Percentiles rank a stretch among this genome's conserved stretches.
Conservation (phyloP, 2,797 vertebrate genomes). For the Cyclura pinguis region DNA sequence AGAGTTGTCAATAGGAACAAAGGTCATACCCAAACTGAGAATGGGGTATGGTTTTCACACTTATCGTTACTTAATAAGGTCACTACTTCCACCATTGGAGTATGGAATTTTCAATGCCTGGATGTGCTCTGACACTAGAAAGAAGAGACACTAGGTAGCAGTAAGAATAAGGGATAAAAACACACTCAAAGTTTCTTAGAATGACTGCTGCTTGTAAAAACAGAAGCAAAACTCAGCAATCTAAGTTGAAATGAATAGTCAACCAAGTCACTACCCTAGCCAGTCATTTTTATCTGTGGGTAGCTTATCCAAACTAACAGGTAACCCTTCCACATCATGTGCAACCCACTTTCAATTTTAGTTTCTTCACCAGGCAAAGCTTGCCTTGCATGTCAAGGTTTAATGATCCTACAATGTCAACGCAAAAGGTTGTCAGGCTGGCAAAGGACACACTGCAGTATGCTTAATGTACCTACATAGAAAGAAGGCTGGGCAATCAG, state of each 20-base stretch:
- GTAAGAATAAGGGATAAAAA: constrained; percentile 7
- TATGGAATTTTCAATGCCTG: not conserved
- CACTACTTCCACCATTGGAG: not conserved
- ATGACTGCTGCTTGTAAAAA: not conserved
- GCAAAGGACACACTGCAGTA: constrained; percentile 69
- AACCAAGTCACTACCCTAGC: constrained; percentile 62
- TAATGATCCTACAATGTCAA: constrained; percentile 60
- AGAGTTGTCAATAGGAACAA: not conserved
- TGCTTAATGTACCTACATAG: constrained; percentile 55
- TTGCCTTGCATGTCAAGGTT: constrained; percentile 27
- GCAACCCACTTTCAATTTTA: constrained; percentile 48
- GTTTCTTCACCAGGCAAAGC: constrained; percentile 26
- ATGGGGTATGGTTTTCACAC: not conserved
- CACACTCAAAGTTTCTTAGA: not conserved
- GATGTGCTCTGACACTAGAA: constrained; percentile 3
- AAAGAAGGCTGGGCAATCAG: constrained; percentile 17
- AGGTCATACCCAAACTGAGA: not conserved
- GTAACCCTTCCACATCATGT: constrained; percentile 12
- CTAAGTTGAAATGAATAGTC: constrained; percentile 52
- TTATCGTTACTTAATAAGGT: not conserved
- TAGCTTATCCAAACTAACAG: constrained; percentile 57
- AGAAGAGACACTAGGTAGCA: constrained; percentile 43
- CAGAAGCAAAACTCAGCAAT: constrained; percentile 30
- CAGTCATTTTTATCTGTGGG: constrained; percentile 76
- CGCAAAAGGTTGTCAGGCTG: constrained; percentile 74